phyloP scores from a whole-genome alignment of 2,113 vertebrate genomes.

The Fukomys damarensis region DNA sequence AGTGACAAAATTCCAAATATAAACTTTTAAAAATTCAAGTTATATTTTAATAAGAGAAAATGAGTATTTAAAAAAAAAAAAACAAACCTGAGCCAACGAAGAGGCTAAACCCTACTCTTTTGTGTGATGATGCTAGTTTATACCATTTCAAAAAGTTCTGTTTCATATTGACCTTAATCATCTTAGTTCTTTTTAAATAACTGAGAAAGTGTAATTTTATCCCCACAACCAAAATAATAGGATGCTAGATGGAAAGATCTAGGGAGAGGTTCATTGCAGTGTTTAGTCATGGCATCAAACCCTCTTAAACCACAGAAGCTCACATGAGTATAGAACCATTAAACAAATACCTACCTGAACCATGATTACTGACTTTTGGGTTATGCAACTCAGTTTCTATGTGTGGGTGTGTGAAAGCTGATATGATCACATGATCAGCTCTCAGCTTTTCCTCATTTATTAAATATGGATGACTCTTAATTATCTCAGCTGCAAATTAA shows the following conservation, averaged over 20 bases:
- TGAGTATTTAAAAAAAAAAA: neutral
- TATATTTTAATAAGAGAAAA: neutral
- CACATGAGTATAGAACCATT: neutral
- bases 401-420: conserved; percentile 14
- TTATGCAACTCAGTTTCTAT: neutral
- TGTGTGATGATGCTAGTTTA: neutral
- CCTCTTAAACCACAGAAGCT: neutral
- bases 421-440: neutral
- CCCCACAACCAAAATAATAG: neutral
- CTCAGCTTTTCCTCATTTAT: conserved; percentile 69
- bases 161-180: neutral
- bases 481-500: conserved; percentile 73
- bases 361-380: conserved; percentile 38
- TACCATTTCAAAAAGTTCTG: neutral
- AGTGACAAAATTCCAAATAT: neutral
- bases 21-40: conserved; percentile 12
- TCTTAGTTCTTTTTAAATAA: neutral
- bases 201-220: neutral
- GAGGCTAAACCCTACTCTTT: accelerated
- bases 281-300: neutral
- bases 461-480: conserved; percentile 68
- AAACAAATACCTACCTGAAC: neutral
- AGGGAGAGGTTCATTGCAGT: neutral
- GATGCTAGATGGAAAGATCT: neutral
- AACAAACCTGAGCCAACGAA: no score